Percentiles rank a stretch among this genome's conserved stretches.
Conservation (phyloP, 2,888 invertebrate species). For the Anoncus sp. region DNA sequence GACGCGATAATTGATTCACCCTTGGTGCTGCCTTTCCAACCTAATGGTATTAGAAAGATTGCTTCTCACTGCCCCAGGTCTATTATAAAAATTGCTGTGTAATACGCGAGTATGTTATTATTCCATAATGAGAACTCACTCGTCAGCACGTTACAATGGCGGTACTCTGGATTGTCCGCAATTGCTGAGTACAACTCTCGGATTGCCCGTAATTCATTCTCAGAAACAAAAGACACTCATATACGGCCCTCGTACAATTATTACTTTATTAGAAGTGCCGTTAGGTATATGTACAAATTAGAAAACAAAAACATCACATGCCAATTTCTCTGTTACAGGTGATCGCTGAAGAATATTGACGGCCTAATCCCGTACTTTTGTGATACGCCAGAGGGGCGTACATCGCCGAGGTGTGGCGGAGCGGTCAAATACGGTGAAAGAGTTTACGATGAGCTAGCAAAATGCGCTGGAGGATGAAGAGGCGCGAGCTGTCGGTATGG, state of each 20-base stretch:
- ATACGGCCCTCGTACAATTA: slow-evolving; percentile 19
- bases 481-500: slow-evolving; percentile 79
- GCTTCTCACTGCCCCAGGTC: slow-evolving; percentile 9
- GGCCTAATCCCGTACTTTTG: slow-evolving; percentile 25
- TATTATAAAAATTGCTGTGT: slow-evolving; percentile 48
- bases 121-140: slow-evolving; percentile 31
- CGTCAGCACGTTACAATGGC: slow-evolving; percentile 4
- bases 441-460: slow-evolving; percentile 81
- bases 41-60: slow-evolving; percentile 26
- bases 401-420: not conserved
- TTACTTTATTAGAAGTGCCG: slow-evolving; percentile 3
- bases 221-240: slow-evolving; percentile 41
- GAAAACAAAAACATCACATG: slow-evolving; percentile 9
- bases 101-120: slow-evolving; percentile 46
- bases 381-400: slow-evolving; percentile 14
- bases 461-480: slow-evolving; percentile 79
- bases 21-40: not conserved
- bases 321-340: slow-evolving; percentile 67
- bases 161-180: slow-evolving; percentile 23
- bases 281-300: slow-evolving; percentile 13
- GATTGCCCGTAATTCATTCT: slow-evolving; percentile 41
- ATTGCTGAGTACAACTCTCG: slow-evolving; percentile 30
- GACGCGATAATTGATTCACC: slow-evolving; percentile 35
- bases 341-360: slow-evolving; percentile 45
- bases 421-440: slow-evolving; percentile 50